phyloP scores from a whole-genome alignment of 23 tunicate species.

The Ciona savignyi region DNA sequence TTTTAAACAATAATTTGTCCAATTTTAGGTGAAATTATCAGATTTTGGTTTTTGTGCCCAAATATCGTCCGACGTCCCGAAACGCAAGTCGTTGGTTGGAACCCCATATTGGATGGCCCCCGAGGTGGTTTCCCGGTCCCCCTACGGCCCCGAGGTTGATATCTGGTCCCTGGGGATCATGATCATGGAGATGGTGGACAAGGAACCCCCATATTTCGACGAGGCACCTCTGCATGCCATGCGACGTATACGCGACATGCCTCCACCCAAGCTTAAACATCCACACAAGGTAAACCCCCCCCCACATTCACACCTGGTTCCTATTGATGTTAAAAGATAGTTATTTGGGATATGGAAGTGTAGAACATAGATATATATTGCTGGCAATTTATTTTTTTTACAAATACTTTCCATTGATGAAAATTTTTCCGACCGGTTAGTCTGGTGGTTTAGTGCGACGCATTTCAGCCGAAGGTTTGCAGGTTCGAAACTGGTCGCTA shows the following conservation, averaged over 20 bases:
- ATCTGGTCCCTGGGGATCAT: slow-evolving; percentile 99
- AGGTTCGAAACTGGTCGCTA: too few species aligned
- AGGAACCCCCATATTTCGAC: slow-evolving; percentile 96
- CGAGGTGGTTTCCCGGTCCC: slow-evolving; percentile 85
- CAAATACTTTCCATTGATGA: too few species aligned
- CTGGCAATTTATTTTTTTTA: too few species aligned
- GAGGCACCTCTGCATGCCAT: slow-evolving; percentile 94
- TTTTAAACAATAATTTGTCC: too few species aligned
- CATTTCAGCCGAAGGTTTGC: too few species aligned
- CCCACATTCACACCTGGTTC: too few species aligned
- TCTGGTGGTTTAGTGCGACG: too few species aligned
- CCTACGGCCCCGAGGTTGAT: slow-evolving; percentile 95
- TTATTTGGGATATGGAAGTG: too few species aligned
- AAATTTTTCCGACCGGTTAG: too few species aligned
- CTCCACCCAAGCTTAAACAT: slow-evolving; percentile 68
- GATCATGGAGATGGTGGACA: slow-evolving; percentile 98
- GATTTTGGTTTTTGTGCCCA: slow-evolving; percentile 99
- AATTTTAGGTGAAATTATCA: slow-evolving; percentile 74
- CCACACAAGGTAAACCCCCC: slow-evolving; percentile 80
- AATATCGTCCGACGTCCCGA: slow-evolving; percentile 86
- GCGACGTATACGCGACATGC: slow-evolving; percentile 74
- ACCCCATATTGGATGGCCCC: slow-evolving; percentile 99
- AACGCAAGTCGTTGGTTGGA: slow-evolving; percentile 95
- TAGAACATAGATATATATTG: too few species aligned
- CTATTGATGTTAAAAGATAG: too few species aligned